Base-by-base conservation (phyloP, 1,140 invertebrate genomes). In the Hypsibius dujardini region DNA sequence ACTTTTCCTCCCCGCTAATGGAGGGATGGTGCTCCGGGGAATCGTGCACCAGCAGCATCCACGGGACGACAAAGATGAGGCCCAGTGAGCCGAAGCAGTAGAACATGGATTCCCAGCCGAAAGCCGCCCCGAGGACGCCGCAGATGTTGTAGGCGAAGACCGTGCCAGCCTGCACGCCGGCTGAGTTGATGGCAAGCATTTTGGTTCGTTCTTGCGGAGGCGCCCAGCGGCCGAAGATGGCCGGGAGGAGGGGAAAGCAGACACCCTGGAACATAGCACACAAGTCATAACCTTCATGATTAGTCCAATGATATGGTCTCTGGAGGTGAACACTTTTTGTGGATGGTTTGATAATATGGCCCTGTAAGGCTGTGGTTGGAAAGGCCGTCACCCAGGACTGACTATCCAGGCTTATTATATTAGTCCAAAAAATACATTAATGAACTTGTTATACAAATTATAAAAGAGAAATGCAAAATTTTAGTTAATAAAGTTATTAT, bases 201-300 rank as follows among this genome's bases (percentile, higher is more conserved):
- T 92, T 85, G 3, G 94, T 98, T 74, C 95, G 84, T 80, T 99
- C 96, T 75, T 98, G 79, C 1, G 96, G 95, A 59, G 96, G 95
- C 0, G 96, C 94, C 95, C 95, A 99, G 82, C 92, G 92, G 74
- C 96, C 84, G 95, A 95, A 98, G 74, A 99, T 98, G 74, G 87
- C 87, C 78, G 91, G 88, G 70, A 92, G 90, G 73, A 88, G 87
- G 1, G 90, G 90, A 79, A 90, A 93, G 1, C 89, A 90, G 0
- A 93, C 90, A 62, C 90, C 90, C 88, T 90, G 75, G 71, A 67
- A 56, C 28, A 28, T 28, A 28, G 28, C 28, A 28, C 28, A 28
- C 28, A 28, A 28, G 28, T 28, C 28, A 28, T 28, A 28, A 28
- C 28, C 28, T 28, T 28, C 28, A 28, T 28, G 28, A 28, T 28